A percentile compares a stretch with the other conserved stretches of the same genome.
Evolutionary conservation across 2,888 invertebrate genomes (phyloP).

Genomic region (Amphimallon solstitiale): DNA sequence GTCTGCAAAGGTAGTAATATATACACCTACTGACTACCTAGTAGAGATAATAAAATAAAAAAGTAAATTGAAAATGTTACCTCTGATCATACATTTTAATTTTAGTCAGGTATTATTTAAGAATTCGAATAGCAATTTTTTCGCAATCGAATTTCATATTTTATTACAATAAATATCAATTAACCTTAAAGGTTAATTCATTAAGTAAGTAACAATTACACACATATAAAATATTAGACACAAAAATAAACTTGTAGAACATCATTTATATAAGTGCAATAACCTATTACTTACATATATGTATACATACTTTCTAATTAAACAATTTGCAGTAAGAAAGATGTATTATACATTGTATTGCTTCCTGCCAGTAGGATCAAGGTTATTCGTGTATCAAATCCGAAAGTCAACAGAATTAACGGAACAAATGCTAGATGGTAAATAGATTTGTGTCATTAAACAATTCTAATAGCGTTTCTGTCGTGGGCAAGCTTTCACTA

Average conservation of each 20-base stretch:
- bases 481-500: conserved; percentile 23
- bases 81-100: too few relatives aligned
- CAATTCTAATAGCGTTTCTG: neutral
- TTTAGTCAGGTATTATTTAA: too few relatives aligned
- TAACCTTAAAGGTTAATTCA: too few relatives aligned
- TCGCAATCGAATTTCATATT: too few relatives aligned
- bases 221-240: too few relatives aligned
- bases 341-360: neutral
- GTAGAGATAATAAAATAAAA: too few relatives aligned
- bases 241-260: neutral
- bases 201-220: too few relatives aligned
- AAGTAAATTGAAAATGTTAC: too few relatives aligned
- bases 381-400: conserved; percentile 20
- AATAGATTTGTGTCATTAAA: conserved; percentile 11
- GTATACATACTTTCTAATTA: conserved; percentile 17
- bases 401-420: conserved; percentile 1
- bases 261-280: neutral
- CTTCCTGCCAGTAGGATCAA: conserved; percentile 7
- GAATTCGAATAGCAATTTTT: too few relatives aligned
- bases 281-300: neutral
- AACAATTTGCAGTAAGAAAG: conserved; percentile 10
- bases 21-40: too few relatives aligned
- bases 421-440: neutral
- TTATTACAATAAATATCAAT: too few relatives aligned
- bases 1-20: too few relatives aligned